A percentile compares a stretch with the other conserved stretches of the same genome.
phyloP scores from a whole-genome alignment of 2,888 invertebrate species.

The Clanis bilineata region DNA sequence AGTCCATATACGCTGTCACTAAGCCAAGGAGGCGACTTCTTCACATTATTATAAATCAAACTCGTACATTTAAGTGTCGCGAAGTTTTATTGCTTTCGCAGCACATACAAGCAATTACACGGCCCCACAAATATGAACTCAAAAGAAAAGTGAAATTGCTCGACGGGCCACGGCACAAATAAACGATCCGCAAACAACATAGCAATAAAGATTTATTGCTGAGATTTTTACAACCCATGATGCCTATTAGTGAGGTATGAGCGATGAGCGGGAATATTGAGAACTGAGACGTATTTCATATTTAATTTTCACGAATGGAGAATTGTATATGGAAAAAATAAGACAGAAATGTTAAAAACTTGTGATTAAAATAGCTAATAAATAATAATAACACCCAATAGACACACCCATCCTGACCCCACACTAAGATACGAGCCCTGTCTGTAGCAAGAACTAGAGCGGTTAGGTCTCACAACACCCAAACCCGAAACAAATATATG shows the following conservation, averaged over 20 bases:
- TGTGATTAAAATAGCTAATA: too few relatives aligned
- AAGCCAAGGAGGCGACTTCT: too few relatives aligned
- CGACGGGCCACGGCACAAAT: conserved; percentile 65
- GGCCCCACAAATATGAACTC: conserved; percentile 60
- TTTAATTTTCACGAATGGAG: too few relatives aligned
- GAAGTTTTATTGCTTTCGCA: conserved; percentile 40
- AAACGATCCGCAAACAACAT: conserved; percentile 71
- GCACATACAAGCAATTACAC: conserved; percentile 56
- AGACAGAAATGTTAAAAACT: too few relatives aligned
- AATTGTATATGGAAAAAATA: too few relatives aligned
- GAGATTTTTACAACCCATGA: conserved; percentile 59
- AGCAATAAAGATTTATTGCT: conserved; percentile 77
- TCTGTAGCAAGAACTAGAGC: too few relatives aligned
- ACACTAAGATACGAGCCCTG: too few relatives aligned
- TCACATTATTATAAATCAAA: background rate
- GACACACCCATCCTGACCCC: too few relatives aligned
- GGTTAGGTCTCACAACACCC: too few relatives aligned
- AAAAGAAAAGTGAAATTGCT: conserved; percentile 69
- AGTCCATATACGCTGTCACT: too few relatives aligned
- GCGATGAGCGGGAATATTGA: conserved; percentile 21
- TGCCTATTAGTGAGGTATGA: conserved; percentile 22
- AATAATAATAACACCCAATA: too few relatives aligned
- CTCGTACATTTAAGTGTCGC: conserved; percentile 15
- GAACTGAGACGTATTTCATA: background rate
- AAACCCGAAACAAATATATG: too few relatives aligned